phyloP scores from a whole-genome alignment of 2,113 vertebrate species.

The Nettapus auritus region DNA sequence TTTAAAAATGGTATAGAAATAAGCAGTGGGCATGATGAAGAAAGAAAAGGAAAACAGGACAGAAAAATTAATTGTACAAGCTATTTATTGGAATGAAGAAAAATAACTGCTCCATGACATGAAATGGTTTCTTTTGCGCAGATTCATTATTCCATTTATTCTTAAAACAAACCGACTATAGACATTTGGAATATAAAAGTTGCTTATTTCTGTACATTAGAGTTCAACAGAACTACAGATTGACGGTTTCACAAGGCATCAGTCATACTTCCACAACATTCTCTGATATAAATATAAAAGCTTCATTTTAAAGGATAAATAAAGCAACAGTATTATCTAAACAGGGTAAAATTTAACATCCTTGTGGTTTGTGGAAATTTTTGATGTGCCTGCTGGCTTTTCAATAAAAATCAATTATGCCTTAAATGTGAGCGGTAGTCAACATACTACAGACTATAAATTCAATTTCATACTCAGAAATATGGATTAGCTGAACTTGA shows the following conservation, averaged over 20 bases:
- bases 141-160: constrained; percentile 74
- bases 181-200: constrained; percentile 70
- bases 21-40: background rate
- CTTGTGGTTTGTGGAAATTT: constrained; percentile 87
- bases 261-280: constrained; percentile 79
- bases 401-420: constrained; percentile 97
- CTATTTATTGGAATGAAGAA: constrained; percentile 60
- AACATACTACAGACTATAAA: constrained; percentile 90
- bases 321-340: constrained; percentile 85
- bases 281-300: constrained; percentile 85
- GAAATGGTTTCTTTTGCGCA: constrained; percentile 38
- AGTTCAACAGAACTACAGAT: constrained; percentile 67
- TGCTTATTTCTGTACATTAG: constrained; percentile 59
- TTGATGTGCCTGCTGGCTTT: constrained; percentile 92
- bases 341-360: constrained; percentile 89
- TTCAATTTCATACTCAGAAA: constrained; percentile 91
- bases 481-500: constrained; percentile 90
- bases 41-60: background rate
- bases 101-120: constrained; percentile 27
- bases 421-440: constrained; percentile 87
- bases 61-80: constrained; percentile 16
- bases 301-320: constrained; percentile 85
- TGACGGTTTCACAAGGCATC: constrained; percentile 77
- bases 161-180: constrained; percentile 72
- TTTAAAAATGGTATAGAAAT: background rate